phyloP scores from a whole-genome alignment of 2,797 vertebrate genomes.

The Loriculus beryllinus region DNA sequence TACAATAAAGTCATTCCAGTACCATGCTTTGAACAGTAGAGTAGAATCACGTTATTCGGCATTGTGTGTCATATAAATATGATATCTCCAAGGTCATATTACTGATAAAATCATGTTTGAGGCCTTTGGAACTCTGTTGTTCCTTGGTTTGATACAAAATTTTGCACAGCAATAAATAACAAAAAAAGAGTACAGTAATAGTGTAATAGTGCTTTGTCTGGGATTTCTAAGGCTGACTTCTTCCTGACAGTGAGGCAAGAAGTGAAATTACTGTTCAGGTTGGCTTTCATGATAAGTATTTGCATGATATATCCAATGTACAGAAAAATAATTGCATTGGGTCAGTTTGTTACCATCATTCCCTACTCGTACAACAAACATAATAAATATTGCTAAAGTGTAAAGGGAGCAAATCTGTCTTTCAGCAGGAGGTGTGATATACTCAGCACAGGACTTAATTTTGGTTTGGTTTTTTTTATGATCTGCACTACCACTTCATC shows the following conservation, averaged over 20 bases:
- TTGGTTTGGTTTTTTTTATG: neutral
- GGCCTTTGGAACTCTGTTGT: neutral
- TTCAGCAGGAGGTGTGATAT: neutral
- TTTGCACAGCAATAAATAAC: neutral
- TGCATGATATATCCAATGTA: neutral
- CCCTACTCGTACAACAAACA: neutral
- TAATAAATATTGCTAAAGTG: neutral
- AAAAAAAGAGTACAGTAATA: neutral
- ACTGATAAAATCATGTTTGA: neutral
- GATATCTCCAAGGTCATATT: neutral
- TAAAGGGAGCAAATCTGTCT: neutral
- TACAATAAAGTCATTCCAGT: neutral
- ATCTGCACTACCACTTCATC: neutral
- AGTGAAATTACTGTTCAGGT: neutral
- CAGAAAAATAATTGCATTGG: neutral
- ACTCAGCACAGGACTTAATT: neutral
- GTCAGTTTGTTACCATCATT: neutral
- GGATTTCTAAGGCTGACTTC: neutral
- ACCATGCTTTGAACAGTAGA: neutral
- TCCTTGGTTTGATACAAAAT: neutral
- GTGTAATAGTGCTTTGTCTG: neutral
- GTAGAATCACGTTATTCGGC: neutral
- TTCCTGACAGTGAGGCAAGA: neutral
- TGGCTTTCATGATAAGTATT: neutral
- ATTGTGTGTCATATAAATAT: neutral